phyloP scores from a whole-genome alignment of 2,113 vertebrate species.

The Nicator chloris region DNA sequence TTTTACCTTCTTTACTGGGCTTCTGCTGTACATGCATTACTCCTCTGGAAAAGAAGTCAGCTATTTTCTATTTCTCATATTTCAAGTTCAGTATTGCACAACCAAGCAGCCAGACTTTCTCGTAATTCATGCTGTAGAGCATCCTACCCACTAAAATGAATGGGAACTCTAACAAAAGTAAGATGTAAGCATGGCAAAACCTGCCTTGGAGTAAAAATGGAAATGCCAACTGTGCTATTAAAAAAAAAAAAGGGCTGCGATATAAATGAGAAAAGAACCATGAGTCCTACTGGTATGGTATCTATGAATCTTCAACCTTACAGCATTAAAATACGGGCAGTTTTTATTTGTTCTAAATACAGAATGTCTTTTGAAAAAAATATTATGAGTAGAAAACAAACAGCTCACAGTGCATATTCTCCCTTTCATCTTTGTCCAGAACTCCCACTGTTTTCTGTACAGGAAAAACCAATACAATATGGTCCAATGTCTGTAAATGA shows the following conservation, averaged over 20 bases:
- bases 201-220: neutral
- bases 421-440: slow-evolving; percentile 53
- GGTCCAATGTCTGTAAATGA: slow-evolving; percentile 31
- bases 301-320: neutral
- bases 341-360: slow-evolving; percentile 13
- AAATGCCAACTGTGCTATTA: neutral
- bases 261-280: neutral
- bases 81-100: slow-evolving; percentile 6
- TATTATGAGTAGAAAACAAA: slow-evolving; percentile 22
- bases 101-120: neutral
- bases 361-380: neutral
- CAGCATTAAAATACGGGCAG: neutral
- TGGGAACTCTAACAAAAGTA: neutral
- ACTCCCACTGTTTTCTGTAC: slow-evolving; percentile 21
- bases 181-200: slow-evolving; percentile 23
- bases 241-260: neutral
- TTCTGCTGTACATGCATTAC: neutral
- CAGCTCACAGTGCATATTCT: neutral
- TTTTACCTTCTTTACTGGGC: neutral
- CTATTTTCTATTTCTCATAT: neutral
- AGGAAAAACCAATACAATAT: slow-evolving; percentile 23
- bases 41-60: neutral
- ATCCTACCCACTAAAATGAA: slow-evolving; percentile 2
- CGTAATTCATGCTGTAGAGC: neutral
- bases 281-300: neutral